Percentiles rank a stretch among this genome's conserved stretches.
phyloP scores from a whole-genome alignment of 1,140 invertebrate genomes.

The Reticulitermes speratus region DNA sequence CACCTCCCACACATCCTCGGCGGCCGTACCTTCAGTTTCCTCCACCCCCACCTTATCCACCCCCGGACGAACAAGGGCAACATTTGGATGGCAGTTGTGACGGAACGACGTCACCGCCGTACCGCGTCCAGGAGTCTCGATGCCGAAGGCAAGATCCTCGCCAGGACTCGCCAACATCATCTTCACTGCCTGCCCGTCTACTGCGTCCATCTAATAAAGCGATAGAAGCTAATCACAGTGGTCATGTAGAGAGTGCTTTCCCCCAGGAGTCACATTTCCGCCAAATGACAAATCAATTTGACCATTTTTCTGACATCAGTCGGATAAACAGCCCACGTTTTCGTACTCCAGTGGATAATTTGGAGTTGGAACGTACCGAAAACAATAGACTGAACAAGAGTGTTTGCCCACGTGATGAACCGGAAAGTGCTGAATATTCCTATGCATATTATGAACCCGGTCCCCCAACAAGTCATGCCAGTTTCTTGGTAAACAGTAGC shows the following conservation, averaged over 20 bases:
- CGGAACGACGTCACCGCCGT: constrained; percentile 35
- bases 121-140: constrained; percentile 26
- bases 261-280: not conserved
- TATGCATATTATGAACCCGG: constrained; percentile 76
- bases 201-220: not conserved
- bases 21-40: constrained; percentile 54
- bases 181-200: not conserved
- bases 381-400: not conserved
- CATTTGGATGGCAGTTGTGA: not conserved
- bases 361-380: not conserved
- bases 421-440: constrained; percentile 53
- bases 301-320: not conserved
- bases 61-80: constrained; percentile 41
- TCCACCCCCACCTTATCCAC: constrained; percentile 55
- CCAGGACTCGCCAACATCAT: not conserved
- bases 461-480: constrained; percentile 52
- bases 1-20: constrained; percentile 36
- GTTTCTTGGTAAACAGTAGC: not conserved
- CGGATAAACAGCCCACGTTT: not conserved
- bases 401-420: not conserved
- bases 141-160: not conserved
- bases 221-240: not conserved
- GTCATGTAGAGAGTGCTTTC: not conserved
- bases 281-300: not conserved
- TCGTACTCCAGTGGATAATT: constrained; percentile 46